Percentiles rank a stretch among this genome's conserved stretches.
Evolutionary conservation across 2,113 vertebrate genomes (phyloP).

Genomic region (Synodontis membranacea): DNA sequence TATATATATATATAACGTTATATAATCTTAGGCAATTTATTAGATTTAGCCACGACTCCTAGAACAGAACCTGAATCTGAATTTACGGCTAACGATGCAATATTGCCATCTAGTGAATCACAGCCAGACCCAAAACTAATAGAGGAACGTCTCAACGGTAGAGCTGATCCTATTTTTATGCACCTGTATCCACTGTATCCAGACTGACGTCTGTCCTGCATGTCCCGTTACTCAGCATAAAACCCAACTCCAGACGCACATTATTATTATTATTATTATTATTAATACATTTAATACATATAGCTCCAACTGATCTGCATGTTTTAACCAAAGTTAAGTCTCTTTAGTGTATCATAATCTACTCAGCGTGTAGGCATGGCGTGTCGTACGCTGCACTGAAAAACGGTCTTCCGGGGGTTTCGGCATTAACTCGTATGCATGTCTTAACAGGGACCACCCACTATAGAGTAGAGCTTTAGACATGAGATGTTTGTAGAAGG

Average conservation of each 20-base stretch:
- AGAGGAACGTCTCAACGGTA: not conserved
- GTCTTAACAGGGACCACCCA: conserved; percentile 35
- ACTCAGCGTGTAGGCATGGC: conserved; percentile 9
- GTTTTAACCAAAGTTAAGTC: conserved; percentile 60
- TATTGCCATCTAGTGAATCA: not conserved
- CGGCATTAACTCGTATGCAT: conserved; percentile 44
- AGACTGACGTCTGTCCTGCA: not conserved
- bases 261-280: too few relatives aligned
- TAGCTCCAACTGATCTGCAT: conserved; percentile 61
- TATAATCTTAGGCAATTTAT: not conserved
- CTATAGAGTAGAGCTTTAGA: conserved; percentile 27
- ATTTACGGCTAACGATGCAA: not conserved
- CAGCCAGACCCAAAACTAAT: not conserved
- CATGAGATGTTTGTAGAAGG: not conserved
- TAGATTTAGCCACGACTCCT: not conserved
- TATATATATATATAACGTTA: not conserved
- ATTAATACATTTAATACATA: not conserved
- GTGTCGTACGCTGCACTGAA: conserved; percentile 11
- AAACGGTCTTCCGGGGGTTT: conserved; percentile 46
- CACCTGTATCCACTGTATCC: too few relatives aligned
- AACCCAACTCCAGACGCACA: not conserved
- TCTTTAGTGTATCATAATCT: conserved; percentile 43
- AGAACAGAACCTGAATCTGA: not conserved
- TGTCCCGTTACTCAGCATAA: not conserved
- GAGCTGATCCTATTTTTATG: not conserved